Percentiles rank a stretch among this genome's conserved stretches.
These are phyloP conservation scores for Ptilorrhoa leucosticta DNA, from an alignment of 2,113 vertebrate species.

Conservation along the genomic window DNA sequence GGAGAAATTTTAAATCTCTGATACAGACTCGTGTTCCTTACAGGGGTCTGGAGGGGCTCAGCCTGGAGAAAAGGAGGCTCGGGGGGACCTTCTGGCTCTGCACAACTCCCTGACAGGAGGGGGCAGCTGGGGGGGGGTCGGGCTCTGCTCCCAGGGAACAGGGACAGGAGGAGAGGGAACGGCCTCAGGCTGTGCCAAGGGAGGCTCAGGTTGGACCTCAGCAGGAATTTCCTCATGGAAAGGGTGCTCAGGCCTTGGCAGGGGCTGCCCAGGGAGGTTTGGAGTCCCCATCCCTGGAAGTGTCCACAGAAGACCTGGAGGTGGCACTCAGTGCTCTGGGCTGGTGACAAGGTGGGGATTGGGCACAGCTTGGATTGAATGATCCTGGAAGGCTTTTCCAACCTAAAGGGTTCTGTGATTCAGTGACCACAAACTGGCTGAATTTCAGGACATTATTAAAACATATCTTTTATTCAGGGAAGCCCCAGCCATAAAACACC, in stretches of 20 bases:
- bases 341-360: background rate
- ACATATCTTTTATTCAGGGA: background rate
- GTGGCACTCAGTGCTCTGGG: background rate
- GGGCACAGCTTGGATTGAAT: background rate
- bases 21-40: background rate
- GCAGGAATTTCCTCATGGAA: background rate
- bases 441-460: background rate
- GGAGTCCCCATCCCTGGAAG: background rate
- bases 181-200: background rate
- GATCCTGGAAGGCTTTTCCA: background rate
- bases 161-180: background rate
- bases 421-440: background rate
- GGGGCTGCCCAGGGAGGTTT: background rate
- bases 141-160: background rate
- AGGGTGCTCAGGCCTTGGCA: rapidly evolving
- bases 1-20: background rate
- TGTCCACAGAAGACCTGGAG: background rate
- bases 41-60: background rate
- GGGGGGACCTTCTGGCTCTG: background rate
- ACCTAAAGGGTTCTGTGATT: background rate
- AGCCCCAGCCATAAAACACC: background rate
- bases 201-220: rapidly evolving
- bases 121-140: background rate
- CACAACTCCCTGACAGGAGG: background rate
- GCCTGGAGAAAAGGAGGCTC: background rate